Evolutionary conservation across 2,797 vertebrate genomes (phyloP).

Genomic region (Melanogrammus aeglefinus): DNA sequence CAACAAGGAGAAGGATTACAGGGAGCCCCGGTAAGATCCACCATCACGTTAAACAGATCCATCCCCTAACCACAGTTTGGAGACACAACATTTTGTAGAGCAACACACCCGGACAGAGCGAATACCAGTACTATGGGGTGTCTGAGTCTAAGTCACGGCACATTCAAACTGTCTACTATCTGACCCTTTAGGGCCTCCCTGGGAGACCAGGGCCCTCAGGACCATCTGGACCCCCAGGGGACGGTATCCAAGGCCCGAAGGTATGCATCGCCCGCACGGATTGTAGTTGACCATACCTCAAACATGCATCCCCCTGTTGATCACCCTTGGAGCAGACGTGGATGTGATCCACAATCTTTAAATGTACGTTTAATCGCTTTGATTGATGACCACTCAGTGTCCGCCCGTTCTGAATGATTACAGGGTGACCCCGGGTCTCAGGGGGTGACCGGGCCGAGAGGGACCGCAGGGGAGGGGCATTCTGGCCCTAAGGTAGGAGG

Average conservation of each 20-base stretch:
- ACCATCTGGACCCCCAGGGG: slow-evolving; percentile 78
- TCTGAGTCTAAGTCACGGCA: not conserved
- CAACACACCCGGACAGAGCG: not conserved
- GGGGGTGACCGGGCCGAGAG: slow-evolving; percentile 86
- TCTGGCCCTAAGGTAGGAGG: slow-evolving; percentile 81
- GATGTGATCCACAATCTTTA: not conserved
- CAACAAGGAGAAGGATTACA: slow-evolving; percentile 83
- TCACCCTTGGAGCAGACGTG: not conserved
- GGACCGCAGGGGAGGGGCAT: slow-evolving; percentile 82
- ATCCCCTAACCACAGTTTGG: not conserved
- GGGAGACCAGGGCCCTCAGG: slow-evolving; percentile 81
- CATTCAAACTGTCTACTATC: not conserved
- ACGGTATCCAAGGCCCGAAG: slow-evolving; percentile 88
- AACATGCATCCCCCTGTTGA: not conserved
- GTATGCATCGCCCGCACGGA: slow-evolving; percentile 62
- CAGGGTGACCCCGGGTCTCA: slow-evolving; percentile 86
- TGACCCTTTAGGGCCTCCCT: slow-evolving; percentile 70
- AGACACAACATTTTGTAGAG: not conserved
- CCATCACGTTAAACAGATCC: not conserved
- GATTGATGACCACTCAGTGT: not conserved
- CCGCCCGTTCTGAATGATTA: slow-evolving; percentile 33
- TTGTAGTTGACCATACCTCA: not conserved
- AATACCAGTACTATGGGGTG: not conserved
- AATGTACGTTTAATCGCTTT: too few species aligned
- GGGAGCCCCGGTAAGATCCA: slow-evolving; percentile 80